Evolutionary conservation across 2,113 vertebrate genomes (phyloP).

Genomic region (Plecturocebus donacophilus): DNA sequence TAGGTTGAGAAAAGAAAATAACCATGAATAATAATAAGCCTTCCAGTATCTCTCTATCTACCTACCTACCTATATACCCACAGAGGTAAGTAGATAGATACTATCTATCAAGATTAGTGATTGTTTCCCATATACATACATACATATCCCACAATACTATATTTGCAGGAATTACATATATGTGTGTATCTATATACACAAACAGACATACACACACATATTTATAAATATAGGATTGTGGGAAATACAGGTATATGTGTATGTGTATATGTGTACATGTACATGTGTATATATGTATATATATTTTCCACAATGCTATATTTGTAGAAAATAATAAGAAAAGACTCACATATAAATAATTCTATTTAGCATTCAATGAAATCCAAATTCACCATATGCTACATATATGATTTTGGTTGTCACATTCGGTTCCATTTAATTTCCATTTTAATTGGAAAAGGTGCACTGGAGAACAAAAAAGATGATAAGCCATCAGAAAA

Average conservation of each 20-base stretch:
- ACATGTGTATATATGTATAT: too few species aligned
- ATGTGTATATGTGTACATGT: too few species aligned
- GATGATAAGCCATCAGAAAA: conserved; percentile 74
- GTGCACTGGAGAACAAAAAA: conserved; percentile 70
- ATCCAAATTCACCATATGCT: conserved; percentile 48
- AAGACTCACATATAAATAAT: neutral
- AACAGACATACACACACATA: too few species aligned
- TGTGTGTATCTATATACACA: too few species aligned
- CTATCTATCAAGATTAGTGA: too few species aligned
- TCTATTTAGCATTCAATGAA: conserved; percentile 15
- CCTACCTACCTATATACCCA: neutral
- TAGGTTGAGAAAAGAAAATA: neutral
- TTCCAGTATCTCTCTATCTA: neutral
- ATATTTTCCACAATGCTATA: neutral
- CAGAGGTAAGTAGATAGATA: too few species aligned
- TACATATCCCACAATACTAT: too few species aligned
- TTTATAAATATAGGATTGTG: too few species aligned
- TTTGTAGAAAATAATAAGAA: neutral
- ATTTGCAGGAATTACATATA: too few species aligned
- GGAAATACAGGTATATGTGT: too few species aligned
- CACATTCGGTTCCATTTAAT: conserved; percentile 63
- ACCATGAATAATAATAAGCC: neutral
- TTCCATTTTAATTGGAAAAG: conserved; percentile 80
- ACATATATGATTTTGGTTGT: conserved; percentile 56
- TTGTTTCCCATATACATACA: too few species aligned